Conservation (phyloP, 2,797 vertebrate species). For the Microctenopoma lineatum region DNA sequence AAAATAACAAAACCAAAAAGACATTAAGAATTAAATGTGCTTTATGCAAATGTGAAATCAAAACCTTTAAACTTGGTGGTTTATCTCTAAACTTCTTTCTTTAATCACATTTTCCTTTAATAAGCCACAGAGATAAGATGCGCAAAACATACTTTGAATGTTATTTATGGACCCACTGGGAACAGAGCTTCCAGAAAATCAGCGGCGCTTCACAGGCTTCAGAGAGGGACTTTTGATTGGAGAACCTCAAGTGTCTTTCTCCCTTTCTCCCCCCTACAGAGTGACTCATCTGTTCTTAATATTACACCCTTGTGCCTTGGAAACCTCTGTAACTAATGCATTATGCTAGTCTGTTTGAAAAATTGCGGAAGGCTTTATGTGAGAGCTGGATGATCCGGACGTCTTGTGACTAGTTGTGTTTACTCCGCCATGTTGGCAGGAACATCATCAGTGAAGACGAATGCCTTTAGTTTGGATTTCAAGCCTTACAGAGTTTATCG, state of each 20-base stretch:
- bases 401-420: too few relatives aligned
- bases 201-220: conserved; percentile 63
- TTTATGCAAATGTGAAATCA: conserved; percentile 23
- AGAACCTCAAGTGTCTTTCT: conserved; percentile 64
- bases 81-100: conserved; percentile 40
- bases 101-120: conserved; percentile 27
- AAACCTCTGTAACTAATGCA: conserved; percentile 83
- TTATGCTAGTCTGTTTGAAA: conserved; percentile 74
- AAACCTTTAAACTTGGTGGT: conserved; percentile 24
- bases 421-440: too few relatives aligned
- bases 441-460: too few relatives aligned
- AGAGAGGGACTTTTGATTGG: conserved; percentile 65
- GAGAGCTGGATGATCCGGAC: conserved; percentile 32
- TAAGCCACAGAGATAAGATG: conserved; percentile 56
- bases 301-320: conserved; percentile 80
- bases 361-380: conserved; percentile 68
- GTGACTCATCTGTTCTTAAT: conserved; percentile 85
- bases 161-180: conserved; percentile 71
- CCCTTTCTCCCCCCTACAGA: conserved; percentile 58
- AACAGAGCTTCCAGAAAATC: conserved; percentile 66
- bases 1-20: not conserved
- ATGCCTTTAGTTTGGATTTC: too few relatives aligned
- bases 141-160: conserved; percentile 53
- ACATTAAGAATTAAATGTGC: conserved; percentile 21
- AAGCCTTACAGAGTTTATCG: too few relatives aligned